Base-by-base conservation (phyloP, 2,888 invertebrate species). In the Ephialtes manifestator region DNA sequence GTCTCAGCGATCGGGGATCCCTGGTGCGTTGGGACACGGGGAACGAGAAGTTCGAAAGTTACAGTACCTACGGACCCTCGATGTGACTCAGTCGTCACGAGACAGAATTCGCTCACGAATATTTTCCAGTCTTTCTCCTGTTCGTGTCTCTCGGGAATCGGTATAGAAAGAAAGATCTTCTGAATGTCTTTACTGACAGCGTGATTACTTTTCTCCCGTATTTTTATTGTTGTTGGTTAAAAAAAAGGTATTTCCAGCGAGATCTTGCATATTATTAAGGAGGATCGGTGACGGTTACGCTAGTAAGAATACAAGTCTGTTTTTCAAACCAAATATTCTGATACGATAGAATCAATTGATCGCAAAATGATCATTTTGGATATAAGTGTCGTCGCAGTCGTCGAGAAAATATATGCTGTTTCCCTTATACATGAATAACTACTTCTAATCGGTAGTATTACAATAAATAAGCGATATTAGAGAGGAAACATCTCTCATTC, bases 11-110 rank as follows among this genome's bases (percentile, higher is more conserved):
- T 68, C 67, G 48, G 70, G 81, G 51, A 60, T 67, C 72, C 84
- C 76, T 55, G 76, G 72, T 53, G 84, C 39, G 68, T 58, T 60
- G 39, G 28, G 67, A 70, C 28, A 58, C 60, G 68, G 51, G 48
- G 20, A 63, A n/a, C 10, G 51, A 24, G 28, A 71, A 65, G 13
- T 51, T 60, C 48, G 71, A 63, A 79, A 60, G 28, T 71, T 63
- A 39, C 65, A 10, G 39, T 3, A 20, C 11, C 65, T 8, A 18
- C 63, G 10, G 39, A 20, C 35, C 63, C 48, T 71, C 70, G 39
- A 39, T 28, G 46, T 31, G 70, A 63, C 48, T 60, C n/a, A n/a
- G 55, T 43, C 31, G 74, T 24, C 60, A 31, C 53, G 71, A 63
- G 71, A 20, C 35, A 51, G 24, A 63, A 63, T 79, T 63, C 63